phyloP scores from a whole-genome alignment of 1,140 invertebrate genomes.

The Phymorhynchus buccinoides region DNA sequence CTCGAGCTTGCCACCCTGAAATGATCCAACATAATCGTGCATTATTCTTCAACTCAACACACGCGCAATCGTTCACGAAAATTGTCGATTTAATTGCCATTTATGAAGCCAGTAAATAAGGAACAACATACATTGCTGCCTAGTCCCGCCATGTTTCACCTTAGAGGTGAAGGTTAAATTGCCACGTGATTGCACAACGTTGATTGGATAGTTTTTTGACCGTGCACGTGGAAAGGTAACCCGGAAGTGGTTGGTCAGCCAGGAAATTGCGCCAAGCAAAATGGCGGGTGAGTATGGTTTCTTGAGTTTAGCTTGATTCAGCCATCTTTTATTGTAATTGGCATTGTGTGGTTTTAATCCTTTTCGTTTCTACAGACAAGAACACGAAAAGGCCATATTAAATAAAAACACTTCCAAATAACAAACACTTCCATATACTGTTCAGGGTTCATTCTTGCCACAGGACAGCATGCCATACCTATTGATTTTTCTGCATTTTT shows the following conservation, averaged over 20 bases:
- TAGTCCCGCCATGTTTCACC: constrained; percentile 54
- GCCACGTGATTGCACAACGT: constrained; percentile 39
- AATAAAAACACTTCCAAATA: too few species aligned
- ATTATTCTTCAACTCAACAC: background rate
- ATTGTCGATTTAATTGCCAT: background rate
- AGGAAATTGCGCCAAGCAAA: constrained; percentile 21
- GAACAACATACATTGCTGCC: constrained; percentile 38
- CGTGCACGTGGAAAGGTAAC: constrained; percentile 32
- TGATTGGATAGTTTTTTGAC: constrained; percentile 46
- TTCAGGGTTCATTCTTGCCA: too few species aligned
- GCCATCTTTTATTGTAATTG: background rate
- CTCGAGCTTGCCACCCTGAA: constrained; percentile 56
- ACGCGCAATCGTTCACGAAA: background rate
- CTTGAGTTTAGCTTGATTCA: background rate
- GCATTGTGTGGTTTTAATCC: background rate
- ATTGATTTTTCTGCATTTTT: too few species aligned
- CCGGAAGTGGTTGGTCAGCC: constrained; percentile 27
- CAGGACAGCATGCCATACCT: too few species aligned
- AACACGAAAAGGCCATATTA: too few species aligned
- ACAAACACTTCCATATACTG: too few species aligned
- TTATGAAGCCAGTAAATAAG: constrained; percentile 4
- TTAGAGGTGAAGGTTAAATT: constrained; percentile 50
- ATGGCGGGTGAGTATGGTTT: constrained; percentile 30
- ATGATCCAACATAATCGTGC: constrained; percentile 21
- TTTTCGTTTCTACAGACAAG: too few species aligned